Evolutionary conservation across 2,888 invertebrate genomes (phyloP), one percentile per base, ranked within the genome.

Genomic region (Epirrhoe tristata): DNA sequence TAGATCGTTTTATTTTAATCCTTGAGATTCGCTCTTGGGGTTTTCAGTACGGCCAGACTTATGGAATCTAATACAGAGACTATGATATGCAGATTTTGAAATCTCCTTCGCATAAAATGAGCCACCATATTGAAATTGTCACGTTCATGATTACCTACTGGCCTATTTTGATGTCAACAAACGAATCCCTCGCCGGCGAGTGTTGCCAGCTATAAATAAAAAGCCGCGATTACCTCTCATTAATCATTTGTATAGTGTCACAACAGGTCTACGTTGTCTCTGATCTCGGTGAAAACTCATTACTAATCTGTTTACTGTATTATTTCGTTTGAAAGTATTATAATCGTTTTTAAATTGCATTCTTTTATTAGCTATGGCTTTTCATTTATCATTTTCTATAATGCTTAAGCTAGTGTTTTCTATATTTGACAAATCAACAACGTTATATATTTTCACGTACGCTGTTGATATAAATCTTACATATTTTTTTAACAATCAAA

Each of bases 211-310:
- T 90, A 89, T 86, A 89, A 89, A 88, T 89, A 89, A 86, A 81
- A 85, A 82, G 73, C 74, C 81, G 81, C 87, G 87, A 90, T 91
- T 88, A 89, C 83, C 79, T 80, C 77, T 82, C 91, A 91, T 93
- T 89, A 87, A 91, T 93, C 92, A 93, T 86, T 77, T 81, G 81
- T 81, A 84, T 84, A 83, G 81, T 89, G 91, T 91, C 91, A 90
- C 81, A 88, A 88, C 87, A 88, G 79, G 82, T 88, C 88, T 81
- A 82, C 85, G 77, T 75, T 79, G 74, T 86, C 89, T 89, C 82
- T 87, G 90, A 90, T 91, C 90, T 89, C 76, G 56, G 80, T 80
- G 61, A 66, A 43, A 70, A 73, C 69, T 69, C 58, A 66, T 70
- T 64, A 81, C 82, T 77, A 82, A 84, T 66, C 67, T 71, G 65